Conservation (phyloP, 1,140 invertebrate genomes). For the Lordiphosa stackelbergi region DNA sequence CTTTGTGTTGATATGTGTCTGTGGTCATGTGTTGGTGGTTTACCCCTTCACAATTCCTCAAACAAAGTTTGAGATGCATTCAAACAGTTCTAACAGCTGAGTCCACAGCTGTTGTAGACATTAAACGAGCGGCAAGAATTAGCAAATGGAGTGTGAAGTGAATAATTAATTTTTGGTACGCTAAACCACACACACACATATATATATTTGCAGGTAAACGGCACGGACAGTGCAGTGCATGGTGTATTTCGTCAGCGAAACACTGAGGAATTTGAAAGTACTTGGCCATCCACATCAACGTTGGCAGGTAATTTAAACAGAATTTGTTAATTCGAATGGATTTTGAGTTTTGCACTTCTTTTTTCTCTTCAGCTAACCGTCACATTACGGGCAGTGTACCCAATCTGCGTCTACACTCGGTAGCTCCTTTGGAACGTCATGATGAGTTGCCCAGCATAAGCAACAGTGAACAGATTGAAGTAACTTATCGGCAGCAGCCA, state of each 20-base stretch:
- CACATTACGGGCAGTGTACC: conserved; percentile 51
- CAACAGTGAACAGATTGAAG: conserved; percentile 5
- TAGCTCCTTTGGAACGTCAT: conserved; percentile 13
- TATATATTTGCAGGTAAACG: conserved; percentile 50
- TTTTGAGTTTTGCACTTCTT: too few species aligned
- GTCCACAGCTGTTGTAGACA: conserved; percentile 39
- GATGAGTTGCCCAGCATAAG: conserved; percentile 8
- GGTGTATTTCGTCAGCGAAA: conserved; percentile 69
- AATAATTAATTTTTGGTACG: background rate
- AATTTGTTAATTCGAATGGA: conserved; percentile 15
- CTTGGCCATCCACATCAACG: conserved; percentile 40
- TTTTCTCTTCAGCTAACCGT: conserved; percentile 27
- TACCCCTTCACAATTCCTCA: conserved; percentile 18
- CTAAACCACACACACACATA: background rate
- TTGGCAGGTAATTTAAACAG: conserved; percentile 40
- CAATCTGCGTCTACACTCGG: conserved; percentile 28
- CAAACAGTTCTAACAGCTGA: conserved; percentile 35
- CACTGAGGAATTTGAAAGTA: conserved; percentile 65
- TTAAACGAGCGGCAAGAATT: conserved; percentile 1
- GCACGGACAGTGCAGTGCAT: conserved; percentile 63
- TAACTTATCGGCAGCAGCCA: conserved; percentile 14
- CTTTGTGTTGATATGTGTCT: conserved; percentile 15
- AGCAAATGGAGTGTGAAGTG: too few species aligned
- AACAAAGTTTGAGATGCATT: conserved; percentile 31
- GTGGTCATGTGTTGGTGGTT: conserved; percentile 36